A percentile compares a stretch with the other conserved stretches of the same genome.
Evolutionary conservation across 1,140 invertebrate genomes (phyloP).

Genomic region (Heliconius himera): DNA sequence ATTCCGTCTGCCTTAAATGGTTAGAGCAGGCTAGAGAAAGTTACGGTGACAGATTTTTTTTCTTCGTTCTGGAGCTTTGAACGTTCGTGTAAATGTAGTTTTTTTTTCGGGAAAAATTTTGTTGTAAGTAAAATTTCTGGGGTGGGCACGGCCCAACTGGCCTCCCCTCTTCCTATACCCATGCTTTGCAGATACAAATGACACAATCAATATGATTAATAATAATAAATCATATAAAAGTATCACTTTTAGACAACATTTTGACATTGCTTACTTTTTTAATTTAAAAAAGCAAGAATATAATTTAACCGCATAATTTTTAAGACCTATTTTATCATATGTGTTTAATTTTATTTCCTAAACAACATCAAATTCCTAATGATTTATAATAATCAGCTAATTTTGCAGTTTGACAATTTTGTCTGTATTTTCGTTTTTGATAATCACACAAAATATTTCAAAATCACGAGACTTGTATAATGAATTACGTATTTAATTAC

Average conservation of each 20-base stretch:
- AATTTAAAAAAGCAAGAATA: conserved; percentile 8
- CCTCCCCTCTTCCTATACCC: too few relatives aligned
- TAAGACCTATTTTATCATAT: not conserved
- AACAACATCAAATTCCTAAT: not conserved
- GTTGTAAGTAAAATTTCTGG: too few relatives aligned
- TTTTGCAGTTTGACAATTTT: not conserved
- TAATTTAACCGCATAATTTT: not conserved
- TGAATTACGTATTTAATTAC: not conserved
- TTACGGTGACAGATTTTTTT: too few relatives aligned
- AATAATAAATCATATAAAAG: too few relatives aligned
- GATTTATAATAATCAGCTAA: not conserved
- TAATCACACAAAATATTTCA: not conserved
- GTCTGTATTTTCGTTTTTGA: not conserved
- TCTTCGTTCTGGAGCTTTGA: too few relatives aligned
- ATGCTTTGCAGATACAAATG: too few relatives aligned
- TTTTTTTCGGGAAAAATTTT: too few relatives aligned
- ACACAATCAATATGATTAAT: too few relatives aligned
- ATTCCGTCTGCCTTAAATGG: not conserved
- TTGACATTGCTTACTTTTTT: not conserved
- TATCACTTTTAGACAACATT: not conserved
- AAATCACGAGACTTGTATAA: not conserved
- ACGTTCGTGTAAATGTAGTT: too few relatives aligned
- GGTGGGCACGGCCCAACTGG: too few relatives aligned
- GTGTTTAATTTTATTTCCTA: not conserved
- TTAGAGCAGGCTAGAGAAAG: not conserved